phyloP scores from a whole-genome alignment of 2,113 vertebrate species.

The Muscicapa adusta region DNA sequence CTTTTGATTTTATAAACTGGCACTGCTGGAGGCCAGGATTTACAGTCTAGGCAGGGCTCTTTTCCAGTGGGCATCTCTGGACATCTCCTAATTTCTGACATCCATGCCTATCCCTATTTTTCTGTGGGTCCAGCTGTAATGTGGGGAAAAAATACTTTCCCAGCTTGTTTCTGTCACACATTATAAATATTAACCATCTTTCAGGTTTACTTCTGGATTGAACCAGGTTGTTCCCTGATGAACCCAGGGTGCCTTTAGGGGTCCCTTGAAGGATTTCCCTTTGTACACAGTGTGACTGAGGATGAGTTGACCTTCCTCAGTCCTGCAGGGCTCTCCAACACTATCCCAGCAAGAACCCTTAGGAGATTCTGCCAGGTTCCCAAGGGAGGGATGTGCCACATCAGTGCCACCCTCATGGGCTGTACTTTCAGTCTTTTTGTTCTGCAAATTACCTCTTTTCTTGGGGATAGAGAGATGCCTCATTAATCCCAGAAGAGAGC shows the following conservation, averaged over 20 bases:
- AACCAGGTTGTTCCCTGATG: background rate
- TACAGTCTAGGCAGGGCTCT: background rate
- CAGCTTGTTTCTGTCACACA: background rate
- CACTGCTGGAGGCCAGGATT: background rate
- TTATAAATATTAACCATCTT: background rate
- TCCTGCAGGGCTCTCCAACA: background rate
- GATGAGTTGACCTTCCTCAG: background rate
- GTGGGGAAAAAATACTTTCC: background rate
- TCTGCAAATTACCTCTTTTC: background rate
- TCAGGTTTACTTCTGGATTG: background rate
- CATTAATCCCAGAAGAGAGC: background rate
- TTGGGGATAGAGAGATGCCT: background rate
- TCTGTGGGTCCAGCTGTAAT: background rate
- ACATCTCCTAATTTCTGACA: background rate
- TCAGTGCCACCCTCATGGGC: accelerated
- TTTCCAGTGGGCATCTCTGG: background rate
- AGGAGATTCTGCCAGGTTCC: background rate
- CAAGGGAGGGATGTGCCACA: background rate
- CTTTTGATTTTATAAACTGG: background rate
- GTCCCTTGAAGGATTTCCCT: background rate
- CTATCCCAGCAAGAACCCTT: background rate
- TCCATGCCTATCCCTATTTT: background rate
- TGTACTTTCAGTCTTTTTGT: background rate
- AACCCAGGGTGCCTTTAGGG: background rate
- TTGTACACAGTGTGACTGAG: too few species aligned